Percentiles rank a stretch among this genome's conserved stretches.
phyloP scores from a whole-genome alignment of 2,797 vertebrate species.

The Diplodus sargus region DNA sequence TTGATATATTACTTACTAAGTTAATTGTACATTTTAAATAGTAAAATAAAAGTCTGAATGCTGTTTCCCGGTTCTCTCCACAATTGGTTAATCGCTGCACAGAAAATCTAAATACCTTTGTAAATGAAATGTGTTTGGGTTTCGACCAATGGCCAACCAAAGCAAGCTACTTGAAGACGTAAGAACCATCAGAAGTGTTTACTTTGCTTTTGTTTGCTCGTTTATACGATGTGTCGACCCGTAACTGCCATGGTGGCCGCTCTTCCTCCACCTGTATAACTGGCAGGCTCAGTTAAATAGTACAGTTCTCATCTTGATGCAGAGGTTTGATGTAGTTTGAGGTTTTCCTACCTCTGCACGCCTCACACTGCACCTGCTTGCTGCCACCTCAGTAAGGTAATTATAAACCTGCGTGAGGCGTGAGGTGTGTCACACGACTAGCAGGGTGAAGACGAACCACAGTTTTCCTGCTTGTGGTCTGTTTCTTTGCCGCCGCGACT shows the following conservation, averaged over 20 bases:
- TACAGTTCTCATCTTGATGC: background rate
- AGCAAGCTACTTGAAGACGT: background rate
- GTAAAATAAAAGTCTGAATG: no score
- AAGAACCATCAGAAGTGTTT: background rate
- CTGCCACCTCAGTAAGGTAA: slow-evolving; percentile 5
- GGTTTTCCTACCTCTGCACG: background rate
- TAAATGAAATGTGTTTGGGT: background rate
- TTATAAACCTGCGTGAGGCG: slow-evolving; percentile 36
- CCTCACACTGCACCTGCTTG: background rate
- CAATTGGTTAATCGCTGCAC: no score
- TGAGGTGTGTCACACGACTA: slow-evolving; percentile 38
- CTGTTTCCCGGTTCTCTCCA: background rate
- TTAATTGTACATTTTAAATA: no score
- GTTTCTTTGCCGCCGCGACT: background rate
- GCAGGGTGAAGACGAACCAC: slow-evolving; percentile 7
- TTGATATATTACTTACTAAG: background rate
- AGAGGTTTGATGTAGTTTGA: background rate
- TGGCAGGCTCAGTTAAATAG: no score
- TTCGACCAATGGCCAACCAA: background rate
- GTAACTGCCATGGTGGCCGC: no score
- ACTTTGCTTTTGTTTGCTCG: background rate
- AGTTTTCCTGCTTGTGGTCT: background rate
- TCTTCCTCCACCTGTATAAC: no score
- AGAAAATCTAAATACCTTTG: background rate
- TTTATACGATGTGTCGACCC: no score